Conservation (phyloP, 2,113 vertebrate species). For the Eulemur macaco region DNA sequence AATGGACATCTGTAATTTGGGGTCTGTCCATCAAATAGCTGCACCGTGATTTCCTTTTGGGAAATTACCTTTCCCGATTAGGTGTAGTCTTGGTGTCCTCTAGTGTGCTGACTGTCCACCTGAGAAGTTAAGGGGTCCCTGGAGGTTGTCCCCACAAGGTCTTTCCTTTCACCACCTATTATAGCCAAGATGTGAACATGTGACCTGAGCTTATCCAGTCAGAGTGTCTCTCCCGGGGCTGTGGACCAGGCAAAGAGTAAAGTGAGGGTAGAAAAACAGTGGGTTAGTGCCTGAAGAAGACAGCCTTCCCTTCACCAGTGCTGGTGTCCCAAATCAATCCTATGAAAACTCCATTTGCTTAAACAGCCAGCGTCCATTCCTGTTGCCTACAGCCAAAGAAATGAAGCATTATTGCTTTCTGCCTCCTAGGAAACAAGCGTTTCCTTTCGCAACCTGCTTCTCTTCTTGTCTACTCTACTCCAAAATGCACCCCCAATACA, state of each 20-base stretch:
- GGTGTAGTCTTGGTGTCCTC: conserved; percentile 44
- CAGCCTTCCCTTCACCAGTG: neutral
- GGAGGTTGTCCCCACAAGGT: neutral
- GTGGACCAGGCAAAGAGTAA: neutral
- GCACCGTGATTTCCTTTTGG: neutral
- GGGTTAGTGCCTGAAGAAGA: neutral
- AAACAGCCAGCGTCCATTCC: neutral
- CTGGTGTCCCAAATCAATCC: neutral
- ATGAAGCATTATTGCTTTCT: neutral
- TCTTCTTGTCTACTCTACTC: neutral
- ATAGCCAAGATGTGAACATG: neutral
- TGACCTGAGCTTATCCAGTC: neutral
- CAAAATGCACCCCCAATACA: neutral
- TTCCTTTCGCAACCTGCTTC: neutral
- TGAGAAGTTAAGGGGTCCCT: neutral
- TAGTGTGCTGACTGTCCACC: neutral
- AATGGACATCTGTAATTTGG: neutral
- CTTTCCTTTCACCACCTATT: neutral
- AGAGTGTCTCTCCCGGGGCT: neutral
- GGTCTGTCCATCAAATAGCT: neutral
- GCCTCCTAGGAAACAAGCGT: neutral
- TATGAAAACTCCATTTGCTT: neutral
- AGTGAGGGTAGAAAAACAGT: neutral
- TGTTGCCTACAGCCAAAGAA: neutral
- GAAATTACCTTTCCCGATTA: neutral